Conservation (phyloP, 2,888 invertebrate genomes). For the Anoncus sp. region DNA sequence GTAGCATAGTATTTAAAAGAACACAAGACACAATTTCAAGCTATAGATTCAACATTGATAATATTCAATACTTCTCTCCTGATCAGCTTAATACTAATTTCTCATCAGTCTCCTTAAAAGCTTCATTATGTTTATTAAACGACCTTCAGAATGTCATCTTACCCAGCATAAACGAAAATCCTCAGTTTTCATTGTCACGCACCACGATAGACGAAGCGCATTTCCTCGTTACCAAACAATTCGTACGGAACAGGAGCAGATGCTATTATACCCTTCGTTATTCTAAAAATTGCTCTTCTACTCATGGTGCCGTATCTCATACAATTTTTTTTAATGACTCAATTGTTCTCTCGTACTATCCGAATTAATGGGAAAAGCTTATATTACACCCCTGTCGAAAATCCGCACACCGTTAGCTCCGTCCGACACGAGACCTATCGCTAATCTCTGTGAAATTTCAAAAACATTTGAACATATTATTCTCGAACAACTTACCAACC, state of each 20-base stretch:
- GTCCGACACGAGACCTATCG: constrained; percentile 20
- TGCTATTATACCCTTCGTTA: not conserved
- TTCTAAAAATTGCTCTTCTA: not conserved
- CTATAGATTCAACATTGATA: too few relatives aligned
- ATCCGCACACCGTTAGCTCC: not conserved
- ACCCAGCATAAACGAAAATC: too few relatives aligned
- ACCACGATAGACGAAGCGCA: too few relatives aligned
- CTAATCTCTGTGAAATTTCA: constrained; percentile 16
- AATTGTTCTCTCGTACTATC: not conserved
- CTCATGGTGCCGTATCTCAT: not conserved
- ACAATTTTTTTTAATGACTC: constrained; percentile 15
- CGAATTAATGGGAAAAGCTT: not conserved
- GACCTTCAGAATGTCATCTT: too few relatives aligned
- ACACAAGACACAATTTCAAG: too few relatives aligned
- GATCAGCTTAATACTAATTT: constrained; percentile 11
- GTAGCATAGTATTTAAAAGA: too few relatives aligned
- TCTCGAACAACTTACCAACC: not conserved
- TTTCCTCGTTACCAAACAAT: not conserved
- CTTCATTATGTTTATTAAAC: too few relatives aligned
- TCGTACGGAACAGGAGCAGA: not conserved
- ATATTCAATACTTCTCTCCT: not conserved
- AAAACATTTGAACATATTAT: constrained; percentile 24
- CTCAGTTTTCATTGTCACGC: too few relatives aligned
- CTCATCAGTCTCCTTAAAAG: not conserved
- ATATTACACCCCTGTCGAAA: not conserved